Conservation (phyloP, 2,113 vertebrate genomes). For the Lanius collurio region DNA sequence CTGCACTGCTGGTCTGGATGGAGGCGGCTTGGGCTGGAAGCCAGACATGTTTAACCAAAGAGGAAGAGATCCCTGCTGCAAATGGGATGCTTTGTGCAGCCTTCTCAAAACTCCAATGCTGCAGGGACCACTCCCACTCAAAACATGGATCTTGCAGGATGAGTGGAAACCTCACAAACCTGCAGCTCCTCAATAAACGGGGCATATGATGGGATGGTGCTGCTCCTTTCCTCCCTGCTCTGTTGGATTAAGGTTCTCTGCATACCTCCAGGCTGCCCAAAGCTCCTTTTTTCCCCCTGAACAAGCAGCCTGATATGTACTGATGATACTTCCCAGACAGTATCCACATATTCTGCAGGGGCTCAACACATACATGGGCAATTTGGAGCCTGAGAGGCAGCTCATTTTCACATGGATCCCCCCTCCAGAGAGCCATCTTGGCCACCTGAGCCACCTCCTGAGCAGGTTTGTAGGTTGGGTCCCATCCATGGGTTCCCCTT, state of each 20-base stretch:
- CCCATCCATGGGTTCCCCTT: neutral
- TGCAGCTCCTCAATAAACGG: neutral
- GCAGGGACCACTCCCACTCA: neutral
- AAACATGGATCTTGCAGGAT: neutral
- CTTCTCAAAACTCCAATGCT: neutral
- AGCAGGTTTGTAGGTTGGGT: neutral
- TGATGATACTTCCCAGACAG: neutral
- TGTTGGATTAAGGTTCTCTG: neutral
- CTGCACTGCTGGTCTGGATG: neutral
- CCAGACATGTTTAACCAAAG: neutral
- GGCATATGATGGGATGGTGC: no score
- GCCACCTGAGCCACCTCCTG: neutral
- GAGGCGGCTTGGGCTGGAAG: neutral
- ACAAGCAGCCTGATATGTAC: neutral
- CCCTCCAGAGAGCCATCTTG: neutral
- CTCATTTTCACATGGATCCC: neutral
- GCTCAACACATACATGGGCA: neutral
- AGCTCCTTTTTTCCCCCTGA: neutral
- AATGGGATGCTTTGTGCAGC: neutral
- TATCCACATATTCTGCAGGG: neutral
- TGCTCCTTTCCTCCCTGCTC: neutral
- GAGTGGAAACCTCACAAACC: neutral
- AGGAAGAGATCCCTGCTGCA: neutral
- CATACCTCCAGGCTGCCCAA: neutral
- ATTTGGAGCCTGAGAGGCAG: neutral